Evolutionary conservation across 2,113 vertebrate genomes (phyloP).

Genomic region (Addax nasomaculatus): DNA sequence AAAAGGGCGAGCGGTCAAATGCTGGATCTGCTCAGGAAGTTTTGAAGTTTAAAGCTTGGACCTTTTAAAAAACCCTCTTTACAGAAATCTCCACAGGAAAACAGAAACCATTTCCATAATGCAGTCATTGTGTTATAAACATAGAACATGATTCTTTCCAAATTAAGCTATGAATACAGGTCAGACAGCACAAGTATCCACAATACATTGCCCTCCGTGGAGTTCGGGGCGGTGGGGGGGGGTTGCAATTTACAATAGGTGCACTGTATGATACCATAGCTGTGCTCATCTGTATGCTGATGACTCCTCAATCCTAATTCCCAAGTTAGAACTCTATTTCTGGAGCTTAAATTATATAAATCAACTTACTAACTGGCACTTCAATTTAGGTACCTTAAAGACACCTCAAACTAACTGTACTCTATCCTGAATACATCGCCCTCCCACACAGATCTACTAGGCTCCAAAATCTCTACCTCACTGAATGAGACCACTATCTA

Average conservation of each 20-base stretch:
- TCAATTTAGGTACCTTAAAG: background rate
- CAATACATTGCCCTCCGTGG: background rate
- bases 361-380: background rate
- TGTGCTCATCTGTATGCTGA: background rate
- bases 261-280: background rate
- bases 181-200: background rate
- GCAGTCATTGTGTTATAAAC: background rate
- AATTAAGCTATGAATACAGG: background rate
- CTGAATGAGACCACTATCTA: background rate
- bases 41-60: background rate
- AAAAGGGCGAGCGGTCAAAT: background rate
- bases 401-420: background rate
- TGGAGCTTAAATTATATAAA: background rate
- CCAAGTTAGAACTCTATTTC: background rate
- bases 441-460: background rate
- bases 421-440: background rate
- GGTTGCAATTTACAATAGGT: background rate
- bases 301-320: background rate
- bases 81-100: background rate
- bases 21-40: background rate
- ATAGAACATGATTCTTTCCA: background rate
- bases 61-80: background rate
- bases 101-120: background rate
- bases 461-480: background rate
- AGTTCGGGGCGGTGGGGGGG: background rate